These are phyloP conservation scores for Brachionus sp. DNA, from an alignment of 1,140 invertebrate species.

Conservation along the genomic window DNA sequence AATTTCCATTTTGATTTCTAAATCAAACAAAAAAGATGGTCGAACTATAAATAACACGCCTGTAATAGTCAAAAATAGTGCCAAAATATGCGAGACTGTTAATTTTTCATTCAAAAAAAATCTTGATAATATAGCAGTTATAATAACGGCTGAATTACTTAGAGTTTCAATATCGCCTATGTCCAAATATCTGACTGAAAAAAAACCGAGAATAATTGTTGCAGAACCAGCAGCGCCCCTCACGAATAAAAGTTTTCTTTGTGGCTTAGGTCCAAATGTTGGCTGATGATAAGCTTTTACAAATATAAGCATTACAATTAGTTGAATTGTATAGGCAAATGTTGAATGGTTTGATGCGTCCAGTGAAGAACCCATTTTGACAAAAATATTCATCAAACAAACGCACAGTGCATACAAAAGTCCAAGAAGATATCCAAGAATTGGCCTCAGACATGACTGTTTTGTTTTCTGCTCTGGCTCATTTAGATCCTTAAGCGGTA, in stretches of 20 bases:
- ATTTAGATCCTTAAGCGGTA: not conserved
- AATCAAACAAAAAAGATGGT: slow-evolving; percentile 14
- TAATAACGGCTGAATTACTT: slow-evolving; percentile 3
- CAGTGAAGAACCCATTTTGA: slow-evolving; percentile 14
- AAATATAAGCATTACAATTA: slow-evolving; percentile 16
- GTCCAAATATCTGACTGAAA: slow-evolving; percentile 7
- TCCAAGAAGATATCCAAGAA: slow-evolving; percentile 20
- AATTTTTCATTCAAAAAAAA: slow-evolving; percentile 40
- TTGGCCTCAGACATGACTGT: not conserved
- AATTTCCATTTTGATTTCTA: not conserved
- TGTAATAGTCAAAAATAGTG: not conserved
- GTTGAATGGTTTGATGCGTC: slow-evolving; percentile 22
- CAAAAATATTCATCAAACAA: slow-evolving; percentile 23
- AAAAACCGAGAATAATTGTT: not conserved
- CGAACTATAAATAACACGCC: slow-evolving; percentile 19
- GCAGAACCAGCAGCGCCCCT: not conserved
- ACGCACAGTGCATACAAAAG: not conserved
- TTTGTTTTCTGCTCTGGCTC: not conserved
- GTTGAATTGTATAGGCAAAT: not conserved
- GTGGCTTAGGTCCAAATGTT: slow-evolving; percentile 1
- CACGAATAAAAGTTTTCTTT: not conserved
- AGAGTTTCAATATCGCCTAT: not conserved
- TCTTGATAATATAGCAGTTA: not conserved
- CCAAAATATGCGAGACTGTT: not conserved
- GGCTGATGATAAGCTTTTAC: not conserved